These are phyloP conservation scores for Zapus hudsonius DNA, from an alignment of 2,113 vertebrate genomes.

Conservation along the genomic window DNA sequence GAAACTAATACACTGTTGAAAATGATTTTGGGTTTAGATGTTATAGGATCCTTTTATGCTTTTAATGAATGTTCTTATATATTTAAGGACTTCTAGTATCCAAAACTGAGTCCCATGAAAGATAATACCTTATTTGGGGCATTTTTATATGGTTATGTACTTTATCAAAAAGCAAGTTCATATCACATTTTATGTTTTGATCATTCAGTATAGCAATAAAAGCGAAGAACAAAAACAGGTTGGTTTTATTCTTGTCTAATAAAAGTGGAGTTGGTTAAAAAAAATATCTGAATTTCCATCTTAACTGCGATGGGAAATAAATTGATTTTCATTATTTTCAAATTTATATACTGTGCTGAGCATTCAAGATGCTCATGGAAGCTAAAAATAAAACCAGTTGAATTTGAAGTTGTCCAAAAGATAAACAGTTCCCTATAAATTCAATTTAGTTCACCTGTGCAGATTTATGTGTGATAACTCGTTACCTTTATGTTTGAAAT, in stretches of 20 bases:
- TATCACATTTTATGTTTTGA: neutral
- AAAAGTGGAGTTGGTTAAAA: neutral
- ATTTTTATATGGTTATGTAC: neutral
- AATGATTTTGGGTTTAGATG: neutral
- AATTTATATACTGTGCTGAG: neutral
- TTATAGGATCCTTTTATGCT: neutral
- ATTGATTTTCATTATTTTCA: neutral
- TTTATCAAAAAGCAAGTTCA: neutral
- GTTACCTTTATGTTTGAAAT: neutral
- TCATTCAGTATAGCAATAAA: neutral
- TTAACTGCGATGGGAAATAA: constrained; percentile 21
- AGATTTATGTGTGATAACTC: neutral
- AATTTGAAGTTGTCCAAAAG: neutral
- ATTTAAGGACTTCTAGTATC: neutral
- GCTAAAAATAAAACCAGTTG: neutral
- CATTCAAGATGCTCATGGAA: neutral
- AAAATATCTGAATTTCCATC: neutral
- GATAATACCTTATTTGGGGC: neutral
- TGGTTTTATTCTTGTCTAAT: neutral
- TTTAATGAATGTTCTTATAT: neutral
- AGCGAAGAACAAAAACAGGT: neutral
- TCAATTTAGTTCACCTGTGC: neutral
- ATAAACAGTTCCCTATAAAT: neutral
- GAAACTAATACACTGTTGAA: neutral
- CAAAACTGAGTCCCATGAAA: neutral